Percentiles rank a stretch among this genome's conserved stretches.
phyloP scores from a whole-genome alignment of 2,888 invertebrate genomes.

The Thymelicus lineola region DNA sequence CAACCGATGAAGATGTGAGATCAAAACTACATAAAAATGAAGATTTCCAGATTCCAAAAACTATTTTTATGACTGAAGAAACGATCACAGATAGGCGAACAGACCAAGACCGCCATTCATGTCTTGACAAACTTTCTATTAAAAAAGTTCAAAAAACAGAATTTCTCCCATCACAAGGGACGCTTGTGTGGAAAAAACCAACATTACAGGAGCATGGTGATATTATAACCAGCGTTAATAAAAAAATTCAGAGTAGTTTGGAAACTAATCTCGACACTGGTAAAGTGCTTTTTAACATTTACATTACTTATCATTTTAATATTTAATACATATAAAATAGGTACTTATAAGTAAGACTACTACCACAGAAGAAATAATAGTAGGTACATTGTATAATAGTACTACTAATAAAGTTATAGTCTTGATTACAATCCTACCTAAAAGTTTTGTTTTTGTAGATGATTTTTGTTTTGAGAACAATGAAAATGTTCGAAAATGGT shows the following conservation, averaged over 20 bases:
- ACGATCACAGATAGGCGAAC: not conserved
- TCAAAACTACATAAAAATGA: not conserved
- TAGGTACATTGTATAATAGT: too few relatives aligned
- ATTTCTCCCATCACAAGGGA: not conserved
- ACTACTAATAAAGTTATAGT: too few relatives aligned
- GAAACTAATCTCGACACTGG: not conserved
- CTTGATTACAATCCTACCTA: too few relatives aligned
- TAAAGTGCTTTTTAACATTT: not conserved
- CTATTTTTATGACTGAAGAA: not conserved
- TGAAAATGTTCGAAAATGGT: slow-evolving; percentile 58
- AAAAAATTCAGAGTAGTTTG: slow-evolving; percentile 16
- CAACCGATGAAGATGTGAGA: not conserved
- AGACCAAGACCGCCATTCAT: not conserved
- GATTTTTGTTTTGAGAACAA: not conserved
- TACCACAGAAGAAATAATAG: too few relatives aligned
- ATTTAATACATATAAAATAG: too few relatives aligned
- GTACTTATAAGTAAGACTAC: too few relatives aligned
- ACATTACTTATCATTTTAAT: too few relatives aligned
- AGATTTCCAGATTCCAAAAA: not conserved
- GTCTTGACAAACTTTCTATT: not conserved
- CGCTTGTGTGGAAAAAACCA: not conserved
- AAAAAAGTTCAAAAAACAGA: not conserved
- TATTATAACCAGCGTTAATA: slow-evolving; percentile 11
- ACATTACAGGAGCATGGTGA: slow-evolving; percentile 10
- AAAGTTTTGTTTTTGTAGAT: not conserved